Evolutionary conservation across 2,888 invertebrate genomes (phyloP).

Genomic region (Tenthredo mesomela): DNA sequence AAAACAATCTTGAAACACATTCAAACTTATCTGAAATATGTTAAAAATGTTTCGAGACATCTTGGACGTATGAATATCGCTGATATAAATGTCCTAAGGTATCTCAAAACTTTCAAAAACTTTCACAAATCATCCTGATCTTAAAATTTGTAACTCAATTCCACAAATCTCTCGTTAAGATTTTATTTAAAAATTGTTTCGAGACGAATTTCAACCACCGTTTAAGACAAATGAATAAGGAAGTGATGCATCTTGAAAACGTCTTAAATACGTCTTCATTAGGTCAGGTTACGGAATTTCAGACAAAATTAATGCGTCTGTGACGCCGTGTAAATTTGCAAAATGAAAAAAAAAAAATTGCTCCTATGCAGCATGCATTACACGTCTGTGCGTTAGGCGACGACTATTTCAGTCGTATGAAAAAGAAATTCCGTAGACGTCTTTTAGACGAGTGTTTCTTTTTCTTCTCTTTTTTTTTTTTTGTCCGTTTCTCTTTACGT

Average conservation of each 20-base stretch:
- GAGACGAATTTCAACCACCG: neutral
- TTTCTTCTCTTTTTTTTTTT: neutral
- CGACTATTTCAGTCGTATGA: neutral
- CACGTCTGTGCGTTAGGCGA: neutral
- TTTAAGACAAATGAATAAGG: neutral
- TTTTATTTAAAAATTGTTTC: neutral
- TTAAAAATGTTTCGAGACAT: neutral
- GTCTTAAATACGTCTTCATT: neutral
- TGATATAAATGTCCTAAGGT: neutral
- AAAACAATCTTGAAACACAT: neutral
- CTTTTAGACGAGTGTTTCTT: neutral
- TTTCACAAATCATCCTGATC: neutral
- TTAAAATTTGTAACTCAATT: neutral
- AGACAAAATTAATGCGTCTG: neutral
- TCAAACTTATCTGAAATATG: neutral
- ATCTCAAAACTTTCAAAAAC: neutral
- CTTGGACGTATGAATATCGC: neutral
- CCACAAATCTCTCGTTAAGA: neutral
- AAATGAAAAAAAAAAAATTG: neutral
- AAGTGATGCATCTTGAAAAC: neutral
- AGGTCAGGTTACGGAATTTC: neutral
- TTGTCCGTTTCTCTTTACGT: neutral
- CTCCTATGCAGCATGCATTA: too few relatives aligned
- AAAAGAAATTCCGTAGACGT: neutral
- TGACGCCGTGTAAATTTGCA: neutral